Evolutionary conservation across 2,797 vertebrate species (phyloP), one percentile per base, ranked within the genome.

Genomic region (Nasua narica): DNA sequence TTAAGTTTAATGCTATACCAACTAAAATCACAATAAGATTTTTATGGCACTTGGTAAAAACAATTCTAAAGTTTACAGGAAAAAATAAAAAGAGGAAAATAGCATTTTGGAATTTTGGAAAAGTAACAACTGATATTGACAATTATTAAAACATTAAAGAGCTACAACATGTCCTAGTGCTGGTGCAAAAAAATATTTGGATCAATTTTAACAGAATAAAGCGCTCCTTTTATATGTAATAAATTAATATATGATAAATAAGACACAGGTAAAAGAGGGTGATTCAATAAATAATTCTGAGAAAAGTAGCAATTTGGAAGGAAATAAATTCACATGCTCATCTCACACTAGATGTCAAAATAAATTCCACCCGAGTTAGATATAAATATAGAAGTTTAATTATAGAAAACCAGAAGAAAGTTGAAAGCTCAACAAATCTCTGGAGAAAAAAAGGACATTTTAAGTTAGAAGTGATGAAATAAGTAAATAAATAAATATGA

Each of bases 301-400:
- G 58, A 43, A 86, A 85, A 60, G 40, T 1, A 52, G 52, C 19
- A 91, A 76, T 87, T 35, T 93, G 50, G 35, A 48, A 97, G 76
- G 76, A 95, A 62, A 84, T 76, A 48, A 32, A 8, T 87, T 87
- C 65, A 76, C 70, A 76, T 52, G 91, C 29, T 91, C 58, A 58
- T 72, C 43, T 83, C 8, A 54, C 12, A 11, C 3, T 90, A 82
- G 29, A 54, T 48, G 62, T 18, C 11, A 79, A 95, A 94, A 90
- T 91, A 86, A 95, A 96, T 91, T 85, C 10, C 35, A 92, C 37
- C 60, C 83, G 50, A 91, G 88, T 82, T 78, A 82, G 72, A 92
- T 52, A 69, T 69, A 87, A 95, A 72, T 92, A 90, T 7, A 46
- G 9, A 93, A 65, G 18, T 74, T 43, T 50, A 92, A 87, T 35